phyloP scores from a whole-genome alignment of 92 coral and sea anemone genomes.

The Porites evermanni region DNA sequence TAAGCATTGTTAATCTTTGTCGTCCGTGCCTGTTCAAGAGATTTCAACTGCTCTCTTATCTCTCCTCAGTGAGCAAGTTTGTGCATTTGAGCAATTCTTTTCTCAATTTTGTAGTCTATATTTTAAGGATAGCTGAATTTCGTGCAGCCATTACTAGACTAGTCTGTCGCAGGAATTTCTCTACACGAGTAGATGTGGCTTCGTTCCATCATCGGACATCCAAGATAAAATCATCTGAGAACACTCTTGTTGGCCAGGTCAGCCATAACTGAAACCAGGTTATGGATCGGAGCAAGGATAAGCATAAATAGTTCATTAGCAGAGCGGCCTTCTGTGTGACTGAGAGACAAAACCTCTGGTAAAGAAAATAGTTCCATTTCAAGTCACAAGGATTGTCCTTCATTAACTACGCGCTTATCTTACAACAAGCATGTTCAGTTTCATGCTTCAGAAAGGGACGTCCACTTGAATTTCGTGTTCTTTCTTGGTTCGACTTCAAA shows the following conservation, averaged over 20 bases:
- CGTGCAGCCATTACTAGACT: constrained; percentile 43
- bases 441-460: too few species aligned
- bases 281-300: too few species aligned
- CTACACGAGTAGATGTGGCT: background rate
- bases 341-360: too few species aligned
- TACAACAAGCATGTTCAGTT: too few species aligned
- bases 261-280: too few species aligned
- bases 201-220: background rate
- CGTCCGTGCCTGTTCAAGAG: constrained; percentile 13
- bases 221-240: background rate
- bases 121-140: constrained; percentile 59
- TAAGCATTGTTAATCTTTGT: constrained; percentile 41
- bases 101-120: constrained; percentile 53
- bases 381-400: too few species aligned
- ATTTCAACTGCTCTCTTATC: constrained; percentile 3
- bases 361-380: too few species aligned
- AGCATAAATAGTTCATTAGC: too few species aligned
- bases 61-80: constrained; percentile 21
- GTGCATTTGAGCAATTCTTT: constrained; percentile 53
- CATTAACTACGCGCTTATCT: too few species aligned
- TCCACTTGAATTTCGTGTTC: too few species aligned
- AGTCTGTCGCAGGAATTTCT: background rate
- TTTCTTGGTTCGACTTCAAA: too few species aligned
- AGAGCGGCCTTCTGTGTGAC: too few species aligned
- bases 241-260: background rate